Evolutionary conservation across 1,140 invertebrate species (phyloP).

Genomic region (Aporrectodea caliginosa): DNA sequence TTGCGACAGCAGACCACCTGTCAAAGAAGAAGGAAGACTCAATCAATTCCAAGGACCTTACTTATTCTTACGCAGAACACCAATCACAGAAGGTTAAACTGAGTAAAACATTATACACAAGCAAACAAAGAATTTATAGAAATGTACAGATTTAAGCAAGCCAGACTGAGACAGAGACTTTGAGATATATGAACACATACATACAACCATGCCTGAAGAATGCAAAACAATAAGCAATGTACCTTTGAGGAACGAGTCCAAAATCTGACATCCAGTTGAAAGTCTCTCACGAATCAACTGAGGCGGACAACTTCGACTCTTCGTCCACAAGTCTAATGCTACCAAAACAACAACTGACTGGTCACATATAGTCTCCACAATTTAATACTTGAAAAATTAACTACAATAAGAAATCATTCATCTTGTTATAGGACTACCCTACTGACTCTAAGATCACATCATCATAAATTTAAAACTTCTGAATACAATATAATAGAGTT

Average conservation of each 20-base stretch:
- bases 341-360: too few relatives aligned
- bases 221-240: neutral
- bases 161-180: too few relatives aligned
- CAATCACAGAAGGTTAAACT: conserved; percentile 6
- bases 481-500: too few relatives aligned
- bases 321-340: neutral
- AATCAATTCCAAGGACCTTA: neutral
- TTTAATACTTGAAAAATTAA: too few relatives aligned
- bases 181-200: neutral
- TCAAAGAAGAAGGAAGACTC: conserved; percentile 23
- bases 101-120: conserved; percentile 7
- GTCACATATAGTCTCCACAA: too few relatives aligned
- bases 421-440: too few relatives aligned
- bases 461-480: too few relatives aligned
- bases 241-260: conserved; percentile 24
- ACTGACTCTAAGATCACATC: too few relatives aligned
- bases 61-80: neutral
- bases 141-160: too few relatives aligned
- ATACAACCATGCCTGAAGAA: neutral
- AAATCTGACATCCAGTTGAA: conserved; percentile 10
- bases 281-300: neutral
- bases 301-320: neutral
- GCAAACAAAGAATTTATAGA: too few relatives aligned
- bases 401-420: too few relatives aligned
- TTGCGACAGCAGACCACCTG: conserved; percentile 69